These are phyloP conservation scores for Limonius californicus DNA, from an alignment of 1,140 invertebrate species.

Conservation along the genomic window DNA sequence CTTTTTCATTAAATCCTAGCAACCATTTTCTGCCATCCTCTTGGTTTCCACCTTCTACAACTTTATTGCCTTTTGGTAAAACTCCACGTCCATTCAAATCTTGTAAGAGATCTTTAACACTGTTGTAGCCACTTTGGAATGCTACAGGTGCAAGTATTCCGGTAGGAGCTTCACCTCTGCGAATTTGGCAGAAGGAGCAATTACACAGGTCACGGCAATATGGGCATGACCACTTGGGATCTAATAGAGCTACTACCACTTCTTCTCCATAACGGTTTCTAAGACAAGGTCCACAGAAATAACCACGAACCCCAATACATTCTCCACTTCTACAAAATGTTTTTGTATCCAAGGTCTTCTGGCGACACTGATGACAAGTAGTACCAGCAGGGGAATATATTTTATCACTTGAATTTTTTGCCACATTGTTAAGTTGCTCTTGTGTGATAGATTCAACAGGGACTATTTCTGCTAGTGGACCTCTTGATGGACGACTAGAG, in stretches of 20 bases:
- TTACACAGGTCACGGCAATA: conserved; percentile 50
- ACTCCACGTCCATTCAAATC: too few relatives aligned
- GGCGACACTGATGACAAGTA: conserved; percentile 50
- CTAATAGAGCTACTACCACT: conserved; percentile 44
- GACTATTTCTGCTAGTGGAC: too few relatives aligned
- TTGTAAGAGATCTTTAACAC: conserved; percentile 36
- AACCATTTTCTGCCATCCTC: too few relatives aligned
- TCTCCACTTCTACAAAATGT: conserved; percentile 47
- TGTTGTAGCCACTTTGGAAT: conserved; percentile 42
- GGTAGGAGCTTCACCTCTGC: conserved; percentile 48
- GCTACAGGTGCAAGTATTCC: conserved; percentile 46
- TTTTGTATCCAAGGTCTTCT: conserved; percentile 52
- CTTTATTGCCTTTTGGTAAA: too few relatives aligned
- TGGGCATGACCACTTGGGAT: conserved; percentile 51
- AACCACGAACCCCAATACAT: conserved; percentile 49
- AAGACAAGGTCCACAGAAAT: conserved; percentile 52
- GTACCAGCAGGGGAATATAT: conserved; percentile 37
- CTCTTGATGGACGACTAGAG: too few relatives aligned
- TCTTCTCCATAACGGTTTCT: conserved; percentile 50
- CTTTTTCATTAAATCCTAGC: too few relatives aligned
- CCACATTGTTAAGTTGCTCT: conserved; percentile 15
- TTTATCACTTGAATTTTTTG: conserved; percentile 2
- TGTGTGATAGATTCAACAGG: conserved; percentile 14
- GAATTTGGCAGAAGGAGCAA: conserved; percentile 50
- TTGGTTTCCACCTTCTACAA: too few relatives aligned